A percentile compares a stretch with the other conserved stretches of the same genome.
phyloP scores from a whole-genome alignment of 1,140 invertebrate species.

The Bicyclus anynana region DNA sequence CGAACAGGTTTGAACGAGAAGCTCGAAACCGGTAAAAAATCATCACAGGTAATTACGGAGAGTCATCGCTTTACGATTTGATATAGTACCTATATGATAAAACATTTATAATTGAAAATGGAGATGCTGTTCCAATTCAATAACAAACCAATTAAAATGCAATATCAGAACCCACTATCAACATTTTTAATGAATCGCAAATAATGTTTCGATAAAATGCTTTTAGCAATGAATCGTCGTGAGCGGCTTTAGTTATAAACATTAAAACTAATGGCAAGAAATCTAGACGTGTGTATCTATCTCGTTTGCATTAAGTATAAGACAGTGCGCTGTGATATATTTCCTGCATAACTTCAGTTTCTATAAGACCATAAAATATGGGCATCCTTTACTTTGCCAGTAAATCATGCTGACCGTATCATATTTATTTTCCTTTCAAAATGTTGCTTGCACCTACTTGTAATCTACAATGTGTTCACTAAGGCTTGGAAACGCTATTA shows the following conservation, averaged over 20 bases:
- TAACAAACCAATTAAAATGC: slow-evolving; percentile 15
- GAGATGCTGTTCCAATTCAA: slow-evolving; percentile 9
- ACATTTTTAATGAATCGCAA: neutral
- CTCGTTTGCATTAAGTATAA: neutral
- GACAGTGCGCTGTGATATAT: slow-evolving; percentile 12
- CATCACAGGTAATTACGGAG: slow-evolving; percentile 63
- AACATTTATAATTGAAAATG: slow-evolving; percentile 29
- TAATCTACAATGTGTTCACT: slow-evolving; percentile 23
- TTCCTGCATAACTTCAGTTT: slow-evolving; percentile 11
- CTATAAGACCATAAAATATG: slow-evolving; percentile 25
- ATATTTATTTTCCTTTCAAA: slow-evolving; percentile 28
- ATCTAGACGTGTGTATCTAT: neutral
- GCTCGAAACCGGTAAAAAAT: slow-evolving; percentile 63
- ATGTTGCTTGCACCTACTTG: slow-evolving; percentile 11
- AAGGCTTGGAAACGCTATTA: slow-evolving; percentile 12
- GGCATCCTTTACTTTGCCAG: slow-evolving; percentile 20
- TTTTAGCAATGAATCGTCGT: neutral
- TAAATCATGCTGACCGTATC: slow-evolving; percentile 29
- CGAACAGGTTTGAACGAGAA: slow-evolving; percentile 62
- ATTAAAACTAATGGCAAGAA: neutral
- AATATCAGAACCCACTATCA: slow-evolving; percentile 2
- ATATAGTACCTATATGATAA: slow-evolving; percentile 31
- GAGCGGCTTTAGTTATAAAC: neutral
- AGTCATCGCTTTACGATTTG: slow-evolving; percentile 50
- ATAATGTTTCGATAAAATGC: neutral